phyloP scores from a whole-genome alignment of 2,888 invertebrate species.

The Marasmarcha lunaedactyla region DNA sequence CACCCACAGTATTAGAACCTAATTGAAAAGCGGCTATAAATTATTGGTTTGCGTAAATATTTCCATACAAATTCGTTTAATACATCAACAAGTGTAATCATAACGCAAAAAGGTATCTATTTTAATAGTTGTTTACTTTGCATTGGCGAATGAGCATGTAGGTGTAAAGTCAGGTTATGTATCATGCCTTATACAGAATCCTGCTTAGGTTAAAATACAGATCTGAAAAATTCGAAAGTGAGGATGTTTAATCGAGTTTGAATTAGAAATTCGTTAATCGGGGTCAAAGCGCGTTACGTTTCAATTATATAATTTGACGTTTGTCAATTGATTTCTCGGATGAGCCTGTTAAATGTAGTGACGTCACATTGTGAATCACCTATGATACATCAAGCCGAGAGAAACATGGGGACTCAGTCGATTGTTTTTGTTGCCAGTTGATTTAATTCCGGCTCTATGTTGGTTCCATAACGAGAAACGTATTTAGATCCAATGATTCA shows the following conservation, averaged over 20 bases:
- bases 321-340: neutral
- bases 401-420: neutral
- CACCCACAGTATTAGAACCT: too few relatives aligned
- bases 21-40: too few relatives aligned
- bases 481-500: neutral
- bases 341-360: neutral
- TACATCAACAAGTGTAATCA: neutral
- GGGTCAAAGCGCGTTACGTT: neutral
- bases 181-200: slow-evolving; percentile 54
- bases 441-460: neutral
- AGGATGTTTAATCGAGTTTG: slow-evolving; percentile 12
- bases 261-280: slow-evolving; percentile 15
- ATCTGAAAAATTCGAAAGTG: neutral
- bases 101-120: neutral
- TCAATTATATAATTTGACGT: neutral
- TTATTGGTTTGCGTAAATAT: too few relatives aligned
- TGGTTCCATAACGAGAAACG: neutral
- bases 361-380: neutral
- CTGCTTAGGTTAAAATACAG: slow-evolving; percentile 26
- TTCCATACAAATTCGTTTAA: too few relatives aligned
- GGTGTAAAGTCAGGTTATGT: neutral
- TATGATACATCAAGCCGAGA: neutral
- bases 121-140: slow-evolving; percentile 1
- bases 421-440: neutral
- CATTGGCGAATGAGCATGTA: neutral